Percentiles rank a stretch among this genome's conserved stretches.
phyloP scores from a whole-genome alignment of 2,113 vertebrate species.

The Scomber japonicus region DNA sequence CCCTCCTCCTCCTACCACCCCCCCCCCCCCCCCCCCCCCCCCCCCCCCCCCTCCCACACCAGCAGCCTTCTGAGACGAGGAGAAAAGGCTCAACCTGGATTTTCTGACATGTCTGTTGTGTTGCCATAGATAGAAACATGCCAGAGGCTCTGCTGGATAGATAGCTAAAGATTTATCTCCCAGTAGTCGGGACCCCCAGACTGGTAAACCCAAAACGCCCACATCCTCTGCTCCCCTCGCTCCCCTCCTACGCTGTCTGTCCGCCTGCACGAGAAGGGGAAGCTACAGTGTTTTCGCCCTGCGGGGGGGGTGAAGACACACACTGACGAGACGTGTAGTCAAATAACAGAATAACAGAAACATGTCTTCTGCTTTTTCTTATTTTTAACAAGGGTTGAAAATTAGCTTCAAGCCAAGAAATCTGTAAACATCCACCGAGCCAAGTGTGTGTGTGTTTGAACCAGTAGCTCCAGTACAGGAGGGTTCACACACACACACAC shows the following conservation, averaged over 20 bases:
- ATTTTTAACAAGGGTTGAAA: constrained; percentile 50
- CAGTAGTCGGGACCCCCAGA: constrained; percentile 62
- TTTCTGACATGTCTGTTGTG: constrained; percentile 50
- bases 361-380: constrained; percentile 10
- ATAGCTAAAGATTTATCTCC: constrained; percentile 49
- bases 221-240: constrained; percentile 11
- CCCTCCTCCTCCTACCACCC: neutral
- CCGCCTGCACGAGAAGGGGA: constrained; percentile 20
- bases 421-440: constrained; percentile 47
- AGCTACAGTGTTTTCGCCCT: constrained; percentile 35
- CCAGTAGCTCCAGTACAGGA: constrained; percentile 9
- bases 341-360: constrained; percentile 46
- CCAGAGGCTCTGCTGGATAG: constrained; percentile 63
- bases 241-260: constrained; percentile 55
- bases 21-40: neutral
- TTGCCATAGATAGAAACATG: constrained; percentile 64
- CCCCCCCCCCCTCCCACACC: neutral
- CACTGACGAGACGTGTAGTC: neutral
- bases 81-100: constrained; percentile 49
- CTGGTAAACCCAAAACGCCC: constrained; percentile 60
- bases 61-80: constrained; percentile 20
- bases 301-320: constrained; percentile 19
- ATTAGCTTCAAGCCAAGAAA: constrained; percentile 45
- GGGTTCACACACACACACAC: no score
- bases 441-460: constrained; percentile 41